A percentile compares a stretch with the other conserved stretches of the same genome.
These are phyloP conservation scores for Uromys caudimaculatus DNA, from an alignment of 2,797 vertebrate genomes.

Conservation along the genomic window DNA sequence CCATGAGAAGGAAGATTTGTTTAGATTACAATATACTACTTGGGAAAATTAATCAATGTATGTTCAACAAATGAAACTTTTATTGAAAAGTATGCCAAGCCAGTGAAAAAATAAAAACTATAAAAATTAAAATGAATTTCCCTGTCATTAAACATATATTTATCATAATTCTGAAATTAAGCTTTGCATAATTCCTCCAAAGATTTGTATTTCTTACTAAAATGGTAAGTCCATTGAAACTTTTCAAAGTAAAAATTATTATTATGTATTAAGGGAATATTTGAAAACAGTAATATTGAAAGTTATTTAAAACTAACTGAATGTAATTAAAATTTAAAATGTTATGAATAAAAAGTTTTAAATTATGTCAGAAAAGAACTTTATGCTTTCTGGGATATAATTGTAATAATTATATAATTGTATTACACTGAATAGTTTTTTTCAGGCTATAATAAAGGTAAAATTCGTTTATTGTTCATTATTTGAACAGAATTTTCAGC, in stretches of 20 bases:
- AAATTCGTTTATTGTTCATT: neutral
- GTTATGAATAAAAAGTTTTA: neutral
- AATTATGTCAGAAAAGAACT: neutral
- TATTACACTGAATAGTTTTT: neutral
- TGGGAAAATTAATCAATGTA: conserved; percentile 27
- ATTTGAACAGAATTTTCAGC: neutral
- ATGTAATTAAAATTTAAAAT: neutral
- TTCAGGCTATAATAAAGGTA: neutral
- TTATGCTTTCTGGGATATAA: neutral
- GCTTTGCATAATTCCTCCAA: neutral
- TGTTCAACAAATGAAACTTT: neutral
- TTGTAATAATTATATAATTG: neutral
- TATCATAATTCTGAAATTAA: neutral
- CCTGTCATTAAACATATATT: neutral
- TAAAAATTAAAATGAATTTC: neutral
- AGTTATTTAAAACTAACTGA: conserved; percentile 21
- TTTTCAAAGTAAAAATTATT: conserved; percentile 8
- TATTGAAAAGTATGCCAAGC: neutral
- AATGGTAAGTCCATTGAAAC: neutral
- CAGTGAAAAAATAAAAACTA: neutral
- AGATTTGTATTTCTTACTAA: neutral
- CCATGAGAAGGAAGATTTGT: neutral
- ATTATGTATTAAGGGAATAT: neutral
- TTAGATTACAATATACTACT: neutral
- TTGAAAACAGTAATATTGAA: conserved; percentile 30